phyloP scores from a whole-genome alignment of 2,797 vertebrate genomes.

The Benthosema pterotum region DNA sequence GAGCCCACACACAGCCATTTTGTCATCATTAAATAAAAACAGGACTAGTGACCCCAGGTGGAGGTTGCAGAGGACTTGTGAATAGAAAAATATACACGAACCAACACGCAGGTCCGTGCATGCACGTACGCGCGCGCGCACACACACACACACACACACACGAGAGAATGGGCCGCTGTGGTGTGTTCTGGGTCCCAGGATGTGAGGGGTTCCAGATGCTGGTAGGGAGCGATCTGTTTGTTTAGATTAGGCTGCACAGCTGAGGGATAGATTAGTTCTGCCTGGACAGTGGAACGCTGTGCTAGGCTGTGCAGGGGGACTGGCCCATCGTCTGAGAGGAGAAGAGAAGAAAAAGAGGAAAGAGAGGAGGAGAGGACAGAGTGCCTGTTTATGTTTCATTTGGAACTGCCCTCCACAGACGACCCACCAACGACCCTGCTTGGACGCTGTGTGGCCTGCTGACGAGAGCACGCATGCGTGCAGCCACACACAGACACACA shows the following conservation, averaged over 20 bases:
- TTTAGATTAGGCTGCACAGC: conserved; percentile 92
- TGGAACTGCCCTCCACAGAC: conserved; percentile 86
- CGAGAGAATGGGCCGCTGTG: conserved; percentile 59
- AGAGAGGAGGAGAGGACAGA: conserved; percentile 67
- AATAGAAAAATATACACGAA: conserved; percentile 38
- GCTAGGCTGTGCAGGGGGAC: conserved; percentile 77
- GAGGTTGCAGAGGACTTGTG: conserved; percentile 32
- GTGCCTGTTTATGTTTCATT: conserved; percentile 91
- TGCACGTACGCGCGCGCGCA: neutral
- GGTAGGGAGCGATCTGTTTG: conserved; percentile 87
- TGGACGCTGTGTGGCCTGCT: conserved; percentile 82
- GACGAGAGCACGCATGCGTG: conserved; percentile 13
- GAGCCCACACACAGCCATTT: neutral
- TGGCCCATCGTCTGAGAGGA: conserved; percentile 83
- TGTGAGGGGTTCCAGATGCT: conserved; percentile 94
- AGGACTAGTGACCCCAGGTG: conserved; percentile 37
- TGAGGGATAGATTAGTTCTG: conserved; percentile 94
- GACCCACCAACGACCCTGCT: conserved; percentile 86
- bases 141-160: conserved; percentile 34
- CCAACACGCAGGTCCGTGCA: neutral
- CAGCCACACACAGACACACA: conserved; percentile 17
- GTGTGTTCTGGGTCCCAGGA: conserved; percentile 79
- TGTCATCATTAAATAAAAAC: conserved; percentile 9
- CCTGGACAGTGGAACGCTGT: conserved; percentile 82
- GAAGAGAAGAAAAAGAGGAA: conserved; percentile 49